These are phyloP conservation scores for Puffinus mauretanicus DNA, from an alignment of 2,113 vertebrate species.

Conservation along the genomic window DNA sequence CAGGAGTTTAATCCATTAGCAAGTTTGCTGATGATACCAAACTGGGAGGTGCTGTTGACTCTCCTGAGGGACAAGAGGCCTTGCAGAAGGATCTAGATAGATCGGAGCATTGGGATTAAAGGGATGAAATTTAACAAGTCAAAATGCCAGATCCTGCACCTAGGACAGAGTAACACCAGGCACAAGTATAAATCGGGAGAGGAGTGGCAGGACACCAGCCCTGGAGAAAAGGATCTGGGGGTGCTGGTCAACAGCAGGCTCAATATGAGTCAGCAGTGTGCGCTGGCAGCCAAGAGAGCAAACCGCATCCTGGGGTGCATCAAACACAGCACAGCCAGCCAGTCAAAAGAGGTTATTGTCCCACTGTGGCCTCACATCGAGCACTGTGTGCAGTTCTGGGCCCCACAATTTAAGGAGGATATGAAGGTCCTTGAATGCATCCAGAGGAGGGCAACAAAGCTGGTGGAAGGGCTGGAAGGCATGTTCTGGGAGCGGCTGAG, in stretches of 20 bases:
- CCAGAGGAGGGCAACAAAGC: background rate
- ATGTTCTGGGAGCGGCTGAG: background rate
- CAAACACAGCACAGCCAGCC: background rate
- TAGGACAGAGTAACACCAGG: accelerated
- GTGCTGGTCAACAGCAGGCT: background rate
- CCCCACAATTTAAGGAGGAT: background rate
- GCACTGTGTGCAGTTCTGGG: background rate
- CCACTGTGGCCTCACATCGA: background rate
- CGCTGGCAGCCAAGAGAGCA: background rate
- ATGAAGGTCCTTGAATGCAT: background rate
- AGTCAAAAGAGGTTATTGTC: no score
- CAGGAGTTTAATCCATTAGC: background rate
- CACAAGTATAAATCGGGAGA: background rate
- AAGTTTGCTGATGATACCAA: background rate
- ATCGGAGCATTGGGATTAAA: background rate
- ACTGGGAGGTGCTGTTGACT: background rate
- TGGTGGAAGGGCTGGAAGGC: background rate
- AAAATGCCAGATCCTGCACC: background rate
- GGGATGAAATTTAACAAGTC: background rate
- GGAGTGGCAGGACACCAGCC: no score
- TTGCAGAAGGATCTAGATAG: background rate
- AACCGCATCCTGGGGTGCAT: background rate
- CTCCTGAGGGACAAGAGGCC: background rate
- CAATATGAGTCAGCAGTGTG: background rate
- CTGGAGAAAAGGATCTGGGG: background rate